Conservation (phyloP, 2,797 vertebrate genomes). For the Meriones psammophilus region DNA sequence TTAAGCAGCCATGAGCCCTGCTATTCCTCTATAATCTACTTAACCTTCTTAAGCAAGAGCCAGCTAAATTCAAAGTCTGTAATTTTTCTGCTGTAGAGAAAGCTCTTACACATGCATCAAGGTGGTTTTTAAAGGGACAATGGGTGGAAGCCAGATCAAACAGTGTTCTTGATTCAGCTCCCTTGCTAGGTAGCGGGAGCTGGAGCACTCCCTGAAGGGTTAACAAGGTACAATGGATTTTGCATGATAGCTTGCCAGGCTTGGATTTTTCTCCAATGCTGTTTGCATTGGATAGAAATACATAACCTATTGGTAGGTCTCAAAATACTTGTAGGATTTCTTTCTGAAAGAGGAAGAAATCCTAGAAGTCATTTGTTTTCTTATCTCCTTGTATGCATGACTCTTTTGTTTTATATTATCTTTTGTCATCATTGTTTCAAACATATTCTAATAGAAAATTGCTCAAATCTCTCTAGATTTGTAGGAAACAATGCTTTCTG, state of each 20-base stretch:
- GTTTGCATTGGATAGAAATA: constrained; percentile 10
- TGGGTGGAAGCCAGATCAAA: constrained; percentile 41
- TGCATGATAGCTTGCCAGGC: background rate
- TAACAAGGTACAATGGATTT: constrained; percentile 31
- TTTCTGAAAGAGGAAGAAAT: constrained; percentile 31
- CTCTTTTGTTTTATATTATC: constrained; percentile 30
- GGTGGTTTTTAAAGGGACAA: constrained; percentile 61
- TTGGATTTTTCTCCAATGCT: constrained; percentile 24
- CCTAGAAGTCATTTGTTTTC: constrained; percentile 33
- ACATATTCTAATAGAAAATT: background rate
- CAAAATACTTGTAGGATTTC: background rate
- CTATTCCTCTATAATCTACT: constrained; percentile 33
- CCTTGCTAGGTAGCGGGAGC: constrained; percentile 4
- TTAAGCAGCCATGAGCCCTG: constrained; percentile 68
- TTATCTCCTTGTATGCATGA: constrained; percentile 1
- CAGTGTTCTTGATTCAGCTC: constrained; percentile 1
- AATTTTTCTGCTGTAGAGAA: constrained; percentile 51
- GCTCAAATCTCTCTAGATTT: constrained; percentile 10
- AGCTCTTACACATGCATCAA: constrained; percentile 57
- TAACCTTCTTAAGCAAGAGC: constrained; percentile 62
- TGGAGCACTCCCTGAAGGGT: constrained; percentile 4
- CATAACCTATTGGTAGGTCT: constrained; percentile 34
- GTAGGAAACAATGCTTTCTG: background rate
- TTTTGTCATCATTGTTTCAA: background rate
- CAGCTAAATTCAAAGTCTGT: constrained; percentile 62